These are phyloP conservation scores for Bujurquina vittata DNA, from an alignment of 2,113 vertebrate species.

Conservation along the genomic window DNA sequence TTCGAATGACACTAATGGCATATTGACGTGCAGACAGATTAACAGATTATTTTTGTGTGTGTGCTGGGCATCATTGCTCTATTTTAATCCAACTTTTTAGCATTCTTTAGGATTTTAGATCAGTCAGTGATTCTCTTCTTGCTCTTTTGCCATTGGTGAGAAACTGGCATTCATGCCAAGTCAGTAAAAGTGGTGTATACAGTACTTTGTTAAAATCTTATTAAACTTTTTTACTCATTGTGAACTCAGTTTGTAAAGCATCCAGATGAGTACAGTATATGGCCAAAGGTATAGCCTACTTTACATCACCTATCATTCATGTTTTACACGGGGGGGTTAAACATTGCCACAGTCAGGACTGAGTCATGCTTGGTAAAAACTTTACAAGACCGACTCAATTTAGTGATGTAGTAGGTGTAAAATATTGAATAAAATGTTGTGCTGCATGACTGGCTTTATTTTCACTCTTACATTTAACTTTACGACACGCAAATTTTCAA, in stretches of 20 bases:
- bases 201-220: not conserved
- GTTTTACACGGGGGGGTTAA: too few species aligned
- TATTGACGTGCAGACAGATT: constrained; percentile 59
- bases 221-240: not conserved
- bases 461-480: too few species aligned
- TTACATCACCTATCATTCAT: too few species aligned
- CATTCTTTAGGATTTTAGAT: constrained; percentile 27
- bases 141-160: not conserved
- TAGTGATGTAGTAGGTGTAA: too few species aligned
- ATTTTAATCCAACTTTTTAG: constrained; percentile 36
- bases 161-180: not conserved
- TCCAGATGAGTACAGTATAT: too few species aligned
- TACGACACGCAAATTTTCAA: too few species aligned
- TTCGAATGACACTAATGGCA: constrained; percentile 54
- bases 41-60: constrained; percentile 54
- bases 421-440: too few species aligned
- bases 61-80: not conserved
- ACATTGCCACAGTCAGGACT: too few species aligned
- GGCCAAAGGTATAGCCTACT: too few species aligned
- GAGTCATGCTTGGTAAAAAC: too few species aligned
- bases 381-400: too few species aligned
- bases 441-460: too few species aligned
- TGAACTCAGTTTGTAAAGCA: not conserved
- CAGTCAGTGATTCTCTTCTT: not conserved
- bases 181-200: not conserved